Percentiles rank a stretch among this genome's conserved stretches.
phyloP scores from a whole-genome alignment of 1,140 invertebrate genomes.

The Pygmarrhopalites habei region DNA sequence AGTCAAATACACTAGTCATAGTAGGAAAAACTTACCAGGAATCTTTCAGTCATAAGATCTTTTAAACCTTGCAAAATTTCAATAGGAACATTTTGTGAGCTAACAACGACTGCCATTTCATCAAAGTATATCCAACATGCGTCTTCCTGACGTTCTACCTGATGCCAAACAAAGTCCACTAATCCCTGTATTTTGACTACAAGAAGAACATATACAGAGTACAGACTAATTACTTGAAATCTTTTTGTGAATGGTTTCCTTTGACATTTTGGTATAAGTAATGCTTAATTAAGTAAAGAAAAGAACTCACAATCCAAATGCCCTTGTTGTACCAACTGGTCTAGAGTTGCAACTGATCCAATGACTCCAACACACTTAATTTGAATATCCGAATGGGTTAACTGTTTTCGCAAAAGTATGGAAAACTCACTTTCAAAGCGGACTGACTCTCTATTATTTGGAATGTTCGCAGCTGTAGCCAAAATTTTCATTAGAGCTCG shows the following conservation, averaged over 20 bases:
- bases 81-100: background rate
- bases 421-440: conserved; percentile 28
- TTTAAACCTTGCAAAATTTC: background rate
- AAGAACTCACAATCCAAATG: no score
- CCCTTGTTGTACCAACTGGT: conserved; percentile 13
- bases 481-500: conserved; percentile 28
- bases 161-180: conserved; percentile 27
- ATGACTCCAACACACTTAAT: conserved; percentile 33
- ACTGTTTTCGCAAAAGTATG: conserved; percentile 33
- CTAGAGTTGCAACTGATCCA: conserved; percentile 27
- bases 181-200: conserved; percentile 20
- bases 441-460: conserved; percentile 16
- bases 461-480: conserved; percentile 26
- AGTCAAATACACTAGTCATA: no score
- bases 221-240: background rate
- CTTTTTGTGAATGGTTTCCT: no score
- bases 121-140: conserved; percentile 35
- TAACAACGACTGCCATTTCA: conserved; percentile 18
- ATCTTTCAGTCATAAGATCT: conserved; percentile 16
- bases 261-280: no score
- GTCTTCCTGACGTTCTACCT: conserved; percentile 31
- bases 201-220: background rate
- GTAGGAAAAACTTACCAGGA: conserved; percentile 25
- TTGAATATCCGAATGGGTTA: conserved; percentile 16
- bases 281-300: no score